Base-by-base conservation (phyloP, 2,113 vertebrate genomes). In the Sterrhoptilus dennistouni region DNA sequence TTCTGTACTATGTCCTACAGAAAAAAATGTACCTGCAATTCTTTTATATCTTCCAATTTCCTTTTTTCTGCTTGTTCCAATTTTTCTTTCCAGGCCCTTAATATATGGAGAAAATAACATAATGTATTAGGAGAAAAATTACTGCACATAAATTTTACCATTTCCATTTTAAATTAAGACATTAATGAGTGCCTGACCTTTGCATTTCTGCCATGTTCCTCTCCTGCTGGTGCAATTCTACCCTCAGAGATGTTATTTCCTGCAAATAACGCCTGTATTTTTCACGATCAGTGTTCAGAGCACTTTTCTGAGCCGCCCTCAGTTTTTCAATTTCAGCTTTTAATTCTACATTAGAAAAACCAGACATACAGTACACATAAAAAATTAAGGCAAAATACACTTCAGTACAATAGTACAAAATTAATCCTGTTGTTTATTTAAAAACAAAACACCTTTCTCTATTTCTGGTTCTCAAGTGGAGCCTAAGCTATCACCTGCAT, bases 321-420 rank as follows among this genome's bases (percentile, higher is more conserved):
- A 99, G 97, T 94, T 99, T 99, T 94, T 99, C 99, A 92, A 99
- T 99, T 98, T 99, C 99, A 63, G 98, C 98, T 97, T 99, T 99
- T 93, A 99, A 74, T 88, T 99, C 99, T 99, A 89, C 64, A 96
- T 56, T 36, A 65, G 27, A 85, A 31, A 93, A 91, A 92, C 8
- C 60, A 85, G 49, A 76, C 29, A 78, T 5, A 60, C 0, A 76
- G 22, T 15, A 63, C 16, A 52, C 0, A 8, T 4, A 19, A 64
- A 76, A 63, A 74, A 64, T 2, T 1, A 57, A 75, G 35, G 74
- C 4, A 90, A 83, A 83, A 61, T 8, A 53, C 12, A 33, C 12
- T 83, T 80, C 8, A 69, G 8, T 50, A 44, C 2, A 3, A 83
- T 1, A 80, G 27, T 9, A 82, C 5, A 59, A 91, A 64, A 82